phyloP scores from a whole-genome alignment of 2,113 vertebrate species.

The Poecilia latipinna region DNA sequence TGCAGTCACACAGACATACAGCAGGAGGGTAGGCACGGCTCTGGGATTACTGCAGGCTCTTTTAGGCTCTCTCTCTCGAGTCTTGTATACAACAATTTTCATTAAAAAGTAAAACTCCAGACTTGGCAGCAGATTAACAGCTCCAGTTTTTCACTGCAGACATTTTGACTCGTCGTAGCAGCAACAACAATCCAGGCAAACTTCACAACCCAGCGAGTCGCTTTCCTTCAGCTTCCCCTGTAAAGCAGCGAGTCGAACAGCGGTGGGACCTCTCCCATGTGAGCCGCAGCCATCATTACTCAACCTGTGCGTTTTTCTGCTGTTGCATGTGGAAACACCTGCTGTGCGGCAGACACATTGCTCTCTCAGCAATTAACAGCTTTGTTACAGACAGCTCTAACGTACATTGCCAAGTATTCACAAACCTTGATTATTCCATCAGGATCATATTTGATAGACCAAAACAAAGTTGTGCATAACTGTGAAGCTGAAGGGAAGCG shows the following conservation, averaged over 20 bases:
- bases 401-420: neutral
- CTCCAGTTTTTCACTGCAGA: slow-evolving; percentile 5
- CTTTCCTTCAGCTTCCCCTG: neutral
- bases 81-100: slow-evolving; percentile 22
- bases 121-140: slow-evolving; percentile 19
- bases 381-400: slow-evolving; percentile 20
- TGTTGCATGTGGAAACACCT: slow-evolving; percentile 15
- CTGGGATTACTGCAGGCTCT: slow-evolving; percentile 7
- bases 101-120: slow-evolving; percentile 19
- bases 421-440: neutral
- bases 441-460: neutral
- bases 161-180: slow-evolving; percentile 6
- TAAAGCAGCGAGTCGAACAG: neutral
- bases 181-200: slow-evolving; percentile 1
- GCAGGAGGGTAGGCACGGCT: slow-evolving; percentile 15
- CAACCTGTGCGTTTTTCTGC: slow-evolving; percentile 10
- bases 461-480: neutral
- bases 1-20: slow-evolving; percentile 16
- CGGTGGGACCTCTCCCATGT: neutral
- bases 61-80: slow-evolving; percentile 10
- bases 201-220: neutral
- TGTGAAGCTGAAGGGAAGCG: neutral
- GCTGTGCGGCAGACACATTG: slow-evolving; percentile 14
- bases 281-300: slow-evolving; percentile 3
- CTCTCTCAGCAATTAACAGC: slow-evolving; percentile 24